These are phyloP conservation scores for Drosophila multiciliata DNA, from an alignment of 2,888 invertebrate species.

Conservation along the genomic window DNA sequence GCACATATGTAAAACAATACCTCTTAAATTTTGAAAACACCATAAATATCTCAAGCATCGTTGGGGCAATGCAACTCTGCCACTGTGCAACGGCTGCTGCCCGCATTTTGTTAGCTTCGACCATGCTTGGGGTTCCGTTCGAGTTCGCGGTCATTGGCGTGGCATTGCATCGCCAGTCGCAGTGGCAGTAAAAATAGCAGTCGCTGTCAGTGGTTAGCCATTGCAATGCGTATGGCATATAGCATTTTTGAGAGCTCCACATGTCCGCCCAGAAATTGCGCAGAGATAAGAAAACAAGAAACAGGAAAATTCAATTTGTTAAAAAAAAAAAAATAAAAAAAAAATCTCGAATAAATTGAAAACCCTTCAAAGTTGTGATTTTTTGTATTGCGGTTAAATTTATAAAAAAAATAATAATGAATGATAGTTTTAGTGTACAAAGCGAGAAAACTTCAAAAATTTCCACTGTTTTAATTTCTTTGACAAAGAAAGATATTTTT, in stretches of 20 bases:
- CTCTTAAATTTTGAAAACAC: neutral
- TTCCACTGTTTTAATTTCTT: neutral
- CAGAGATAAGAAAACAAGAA: slow-evolving; percentile 24
- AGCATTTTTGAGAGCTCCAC: slow-evolving; percentile 44
- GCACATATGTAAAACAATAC: neutral
- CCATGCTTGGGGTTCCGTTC: slow-evolving; percentile 24
- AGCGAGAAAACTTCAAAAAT: neutral
- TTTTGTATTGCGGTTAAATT: neutral
- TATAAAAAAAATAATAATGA: neutral
- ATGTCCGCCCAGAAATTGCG: slow-evolving; percentile 13
- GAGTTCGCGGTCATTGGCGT: slow-evolving; percentile 38
- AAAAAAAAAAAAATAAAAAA: slow-evolving; percentile 37
- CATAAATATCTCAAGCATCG: neutral
- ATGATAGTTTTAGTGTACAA: neutral
- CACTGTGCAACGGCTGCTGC: slow-evolving; percentile 22
- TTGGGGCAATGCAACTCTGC: neutral
- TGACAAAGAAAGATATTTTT: neutral
- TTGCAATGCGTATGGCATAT: slow-evolving; percentile 26
- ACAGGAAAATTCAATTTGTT: slow-evolving; percentile 71
- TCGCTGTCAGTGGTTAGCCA: slow-evolving; percentile 33
- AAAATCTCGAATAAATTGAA: slow-evolving; percentile 31
- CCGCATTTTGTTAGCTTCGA: slow-evolving; percentile 62
- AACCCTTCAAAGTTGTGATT: slow-evolving; percentile 4
- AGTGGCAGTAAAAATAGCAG: slow-evolving; percentile 4
- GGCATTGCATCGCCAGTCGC: slow-evolving; percentile 20